These are phyloP conservation scores for Pitta sordida DNA, from an alignment of 2,113 vertebrate species.

Conservation along the genomic window DNA sequence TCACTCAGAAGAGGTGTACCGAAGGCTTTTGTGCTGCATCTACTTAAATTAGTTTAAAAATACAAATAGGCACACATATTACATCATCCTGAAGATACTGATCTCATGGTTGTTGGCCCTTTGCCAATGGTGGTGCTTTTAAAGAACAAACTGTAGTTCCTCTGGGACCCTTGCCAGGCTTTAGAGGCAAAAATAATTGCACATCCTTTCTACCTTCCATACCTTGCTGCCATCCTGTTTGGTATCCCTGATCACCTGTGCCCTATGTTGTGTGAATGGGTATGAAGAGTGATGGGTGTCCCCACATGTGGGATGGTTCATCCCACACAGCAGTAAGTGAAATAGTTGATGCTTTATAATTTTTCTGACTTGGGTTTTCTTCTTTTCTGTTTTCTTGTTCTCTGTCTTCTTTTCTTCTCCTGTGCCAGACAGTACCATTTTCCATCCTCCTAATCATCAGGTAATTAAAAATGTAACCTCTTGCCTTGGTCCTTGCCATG, in stretches of 20 bases:
- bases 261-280: background rate
- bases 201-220: background rate
- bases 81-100: background rate
- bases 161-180: background rate
- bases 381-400: background rate
- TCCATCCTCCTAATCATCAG: background rate
- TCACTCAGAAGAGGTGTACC: background rate
- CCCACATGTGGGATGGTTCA: background rate
- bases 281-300: background rate
- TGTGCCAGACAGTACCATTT: background rate
- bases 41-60: background rate
- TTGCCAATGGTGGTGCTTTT: background rate
- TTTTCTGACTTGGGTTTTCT: background rate
- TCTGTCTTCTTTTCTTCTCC: background rate
- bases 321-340: background rate
- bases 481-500: background rate
- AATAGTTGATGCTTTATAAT: background rate
- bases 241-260: background rate
- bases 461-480: background rate
- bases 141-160: background rate
- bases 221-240: background rate
- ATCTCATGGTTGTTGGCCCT: no score
- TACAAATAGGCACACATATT: background rate
- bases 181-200: background rate
- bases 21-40: background rate